These are phyloP conservation scores for Penaeus chinensis DNA, from an alignment of 1,140 invertebrate genomes.

Conservation along the genomic window DNA sequence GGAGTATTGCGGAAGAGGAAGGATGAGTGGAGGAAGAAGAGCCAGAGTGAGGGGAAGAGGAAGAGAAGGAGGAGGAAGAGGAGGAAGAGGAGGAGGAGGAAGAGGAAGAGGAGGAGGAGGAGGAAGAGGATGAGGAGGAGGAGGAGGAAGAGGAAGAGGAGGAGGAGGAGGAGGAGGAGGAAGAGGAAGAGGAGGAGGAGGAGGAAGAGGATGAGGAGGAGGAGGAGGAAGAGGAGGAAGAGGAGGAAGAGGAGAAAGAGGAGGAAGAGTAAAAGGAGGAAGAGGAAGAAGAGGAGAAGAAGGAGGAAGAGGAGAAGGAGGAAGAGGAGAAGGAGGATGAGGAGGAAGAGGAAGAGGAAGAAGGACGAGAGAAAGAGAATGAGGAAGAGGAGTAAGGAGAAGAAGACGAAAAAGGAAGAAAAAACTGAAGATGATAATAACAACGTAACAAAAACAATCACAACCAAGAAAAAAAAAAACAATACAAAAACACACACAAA, in stretches of 20 bases:
- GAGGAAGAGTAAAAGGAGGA: neutral
- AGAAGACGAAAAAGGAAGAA: too few species aligned
- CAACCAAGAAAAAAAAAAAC: neutral
- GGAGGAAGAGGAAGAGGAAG: neutral
- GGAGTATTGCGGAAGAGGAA: neutral
- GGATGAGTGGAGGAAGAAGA: neutral
- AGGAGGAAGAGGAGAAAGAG: neutral
- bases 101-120: neutral
- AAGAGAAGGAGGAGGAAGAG: neutral
- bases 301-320: neutral
- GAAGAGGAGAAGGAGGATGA: neutral
- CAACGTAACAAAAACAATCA: neutral
- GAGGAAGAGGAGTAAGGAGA: neutral
- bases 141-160: neutral
- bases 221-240: neutral
- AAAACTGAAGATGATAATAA: neutral
- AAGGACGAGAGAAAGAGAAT: neutral
- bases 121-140: neutral
- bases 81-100: neutral
- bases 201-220: neutral
- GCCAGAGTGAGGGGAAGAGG: neutral
- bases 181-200: neutral
- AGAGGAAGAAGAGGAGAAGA: neutral
- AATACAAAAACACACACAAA: too few species aligned
- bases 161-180: neutral